Evolutionary conservation across 2,113 vertebrate genomes (phyloP), one percentile per base, ranked within the genome.

Genomic region (Acanthochromis polyacanthus): DNA sequence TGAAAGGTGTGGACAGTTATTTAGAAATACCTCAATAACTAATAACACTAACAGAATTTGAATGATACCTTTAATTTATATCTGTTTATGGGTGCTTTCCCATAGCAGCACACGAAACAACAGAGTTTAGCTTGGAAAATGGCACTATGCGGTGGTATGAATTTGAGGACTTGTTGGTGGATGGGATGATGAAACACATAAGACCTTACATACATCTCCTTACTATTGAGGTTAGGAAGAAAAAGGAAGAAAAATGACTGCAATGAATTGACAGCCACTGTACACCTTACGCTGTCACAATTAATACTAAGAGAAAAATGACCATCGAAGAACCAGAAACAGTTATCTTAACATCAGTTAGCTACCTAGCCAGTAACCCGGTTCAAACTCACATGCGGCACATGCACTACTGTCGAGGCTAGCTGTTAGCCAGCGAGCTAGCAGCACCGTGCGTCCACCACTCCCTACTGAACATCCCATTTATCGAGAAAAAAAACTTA

Each of bases 311-410:
- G 8, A 36, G 3, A 40, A 1, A 20, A 0, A 9, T 5, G 17
- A 2, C 3, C 0, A 40, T 12, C 10, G 1, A 32, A 12, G 1
- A 0, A 28, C 4, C 57, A 16, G 32, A 17, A 14, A n/a, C n/a
- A 0, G 6, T 32, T 22, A 19, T 7, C 83, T 63, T 28, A 6
- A 9, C 25, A n/a, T 9, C 70, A 19, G 70, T 63, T 88, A 92
- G 85, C 83, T 65, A 28, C 16, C 8, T 10, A 23, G 82, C 85
- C 75, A 75, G 52, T 14, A 62, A 68, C 82, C 81, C 79, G 81
- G 82, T 48, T 74, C 23, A 40, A n/a, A 61, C 8, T 89, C 90
- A 91, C 93, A 91, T 93, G 92, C 91, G 88, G 89, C 86, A 89
- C 91, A 88, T 84, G 91, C 78, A 81, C 5, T 10, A 43, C 57